A percentile compares a stretch with the other conserved stretches of the same genome.
These are phyloP conservation scores for Cettia cetti DNA, from an alignment of 2,113 vertebrate genomes.

Conservation along the genomic window DNA sequence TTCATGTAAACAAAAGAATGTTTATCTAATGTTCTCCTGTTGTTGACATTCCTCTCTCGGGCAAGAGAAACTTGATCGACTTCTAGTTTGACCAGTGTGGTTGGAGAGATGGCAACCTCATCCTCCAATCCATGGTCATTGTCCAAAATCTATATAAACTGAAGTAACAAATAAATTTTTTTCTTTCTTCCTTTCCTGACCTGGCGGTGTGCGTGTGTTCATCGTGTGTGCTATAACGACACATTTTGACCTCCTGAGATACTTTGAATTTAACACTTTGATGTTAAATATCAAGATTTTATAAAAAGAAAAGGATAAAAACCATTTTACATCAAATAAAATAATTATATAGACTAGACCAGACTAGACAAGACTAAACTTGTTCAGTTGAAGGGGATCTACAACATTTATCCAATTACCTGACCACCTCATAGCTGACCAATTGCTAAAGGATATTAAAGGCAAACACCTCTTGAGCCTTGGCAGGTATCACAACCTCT, in stretches of 20 bases:
- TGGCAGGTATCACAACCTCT: background rate
- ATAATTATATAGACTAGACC: background rate
- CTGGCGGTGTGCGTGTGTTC: too few relatives aligned
- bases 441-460: background rate
- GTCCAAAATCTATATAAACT: too few relatives aligned
- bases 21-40: too few relatives aligned
- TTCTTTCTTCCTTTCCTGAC: too few relatives aligned
- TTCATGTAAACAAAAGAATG: too few relatives aligned
- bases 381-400: background rate
- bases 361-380: background rate
- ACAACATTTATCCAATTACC: background rate
- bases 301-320: background rate
- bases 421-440: background rate
- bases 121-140: too few relatives aligned
- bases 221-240: too few relatives aligned
- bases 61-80: too few relatives aligned
- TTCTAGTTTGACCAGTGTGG: too few relatives aligned
- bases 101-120: too few relatives aligned
- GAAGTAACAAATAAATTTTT: too few relatives aligned
- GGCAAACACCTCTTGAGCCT: background rate
- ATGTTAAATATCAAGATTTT: background rate
- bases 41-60: too few relatives aligned
- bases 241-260: background rate
- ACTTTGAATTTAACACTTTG: background rate
- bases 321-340: background rate